phyloP scores from a whole-genome alignment of 2,888 invertebrate genomes.

The Lithosia quadra region DNA sequence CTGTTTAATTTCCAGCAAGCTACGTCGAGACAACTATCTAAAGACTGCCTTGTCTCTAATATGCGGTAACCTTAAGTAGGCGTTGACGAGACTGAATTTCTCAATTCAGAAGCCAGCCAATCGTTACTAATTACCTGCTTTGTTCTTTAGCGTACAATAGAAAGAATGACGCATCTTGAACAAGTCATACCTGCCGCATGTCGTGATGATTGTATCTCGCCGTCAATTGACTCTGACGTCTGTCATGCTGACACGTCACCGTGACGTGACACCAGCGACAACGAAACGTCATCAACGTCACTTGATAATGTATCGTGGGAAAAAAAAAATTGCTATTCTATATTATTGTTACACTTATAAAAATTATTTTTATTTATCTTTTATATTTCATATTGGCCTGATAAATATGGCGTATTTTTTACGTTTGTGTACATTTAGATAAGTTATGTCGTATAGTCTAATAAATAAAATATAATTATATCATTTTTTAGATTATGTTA shows the following conservation, averaged over 20 bases:
- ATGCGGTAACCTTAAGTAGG: too few relatives aligned
- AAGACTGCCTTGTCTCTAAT: too few relatives aligned
- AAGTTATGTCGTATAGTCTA: not conserved
- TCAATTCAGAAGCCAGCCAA: too few relatives aligned
- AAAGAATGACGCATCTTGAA: conserved; percentile 1
- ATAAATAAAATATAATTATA: not conserved
- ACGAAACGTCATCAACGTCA: conserved; percentile 11
- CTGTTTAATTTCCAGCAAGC: too few relatives aligned
- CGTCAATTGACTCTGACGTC: conserved; percentile 19
- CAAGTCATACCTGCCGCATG: conserved; percentile 1
- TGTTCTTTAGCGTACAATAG: not conserved
- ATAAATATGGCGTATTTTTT: conserved; percentile 4
- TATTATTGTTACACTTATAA: conserved; percentile 8
- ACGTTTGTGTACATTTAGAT: not conserved
- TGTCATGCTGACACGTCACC: conserved; percentile 12
- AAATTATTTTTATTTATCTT: conserved; percentile 16
- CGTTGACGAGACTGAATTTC: not conserved
- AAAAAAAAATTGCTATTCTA: not conserved
- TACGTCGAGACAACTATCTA: too few relatives aligned
- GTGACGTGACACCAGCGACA: conserved; percentile 1
- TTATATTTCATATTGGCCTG: not conserved
- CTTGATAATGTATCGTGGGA: conserved; percentile 25
- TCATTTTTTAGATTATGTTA: not conserved
- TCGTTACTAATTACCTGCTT: not conserved
- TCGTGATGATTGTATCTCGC: not conserved